A percentile compares a stretch with the other conserved stretches of the same genome.
Conservation (phyloP, 2,113 vertebrate genomes). For the Marmota flaviventris region DNA sequence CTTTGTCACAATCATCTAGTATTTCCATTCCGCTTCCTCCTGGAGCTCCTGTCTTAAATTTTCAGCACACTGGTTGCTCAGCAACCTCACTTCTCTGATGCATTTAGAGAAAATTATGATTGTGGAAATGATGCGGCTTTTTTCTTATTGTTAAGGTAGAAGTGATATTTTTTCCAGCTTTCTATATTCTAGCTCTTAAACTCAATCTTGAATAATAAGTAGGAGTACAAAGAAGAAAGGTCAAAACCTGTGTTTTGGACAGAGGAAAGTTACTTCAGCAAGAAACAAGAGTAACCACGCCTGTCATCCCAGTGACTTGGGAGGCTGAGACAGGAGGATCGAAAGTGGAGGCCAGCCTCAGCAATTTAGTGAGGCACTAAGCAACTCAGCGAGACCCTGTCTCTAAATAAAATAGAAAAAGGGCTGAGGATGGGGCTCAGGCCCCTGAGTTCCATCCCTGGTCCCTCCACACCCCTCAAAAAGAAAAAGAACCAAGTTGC, state of each 20-base stretch:
- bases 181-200: neutral
- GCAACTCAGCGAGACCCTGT: neutral
- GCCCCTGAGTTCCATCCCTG: no score
- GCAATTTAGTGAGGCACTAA: no score
- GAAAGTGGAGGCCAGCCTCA: neutral
- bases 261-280: neutral
- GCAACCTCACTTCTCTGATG: neutral
- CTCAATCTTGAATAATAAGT: neutral
- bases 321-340: neutral
- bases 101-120: neutral
- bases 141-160: neutral
- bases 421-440: neutral
- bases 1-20: neutral
- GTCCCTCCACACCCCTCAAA: no score
- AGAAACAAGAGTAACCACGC: no score
- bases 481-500: neutral
- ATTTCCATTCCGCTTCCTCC: neutral
- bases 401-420: neutral
- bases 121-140: neutral
- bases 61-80: neutral
- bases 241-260: no score
- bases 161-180: neutral
- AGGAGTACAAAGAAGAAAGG: neutral
- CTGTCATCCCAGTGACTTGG: neutral
- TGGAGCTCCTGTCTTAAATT: neutral